Conservation (phyloP, 2,113 vertebrate species). For the Urocynchramus pylzowi region DNA sequence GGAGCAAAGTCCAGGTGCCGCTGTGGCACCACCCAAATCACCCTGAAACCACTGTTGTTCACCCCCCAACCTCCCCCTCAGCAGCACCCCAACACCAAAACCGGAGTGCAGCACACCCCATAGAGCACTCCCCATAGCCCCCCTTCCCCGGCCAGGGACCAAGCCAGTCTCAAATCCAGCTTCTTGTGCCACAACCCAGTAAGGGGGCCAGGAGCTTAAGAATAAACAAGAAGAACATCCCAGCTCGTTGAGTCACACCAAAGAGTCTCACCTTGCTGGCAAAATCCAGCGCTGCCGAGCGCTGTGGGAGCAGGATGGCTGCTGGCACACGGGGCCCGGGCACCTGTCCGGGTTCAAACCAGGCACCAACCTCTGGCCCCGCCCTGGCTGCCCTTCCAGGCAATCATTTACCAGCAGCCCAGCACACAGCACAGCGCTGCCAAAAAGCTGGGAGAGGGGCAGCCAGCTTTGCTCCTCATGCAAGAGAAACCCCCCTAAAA, state of each 20-base stretch:
- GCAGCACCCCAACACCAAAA: not conserved
- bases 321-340: not conserved
- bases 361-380: not conserved
- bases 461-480: fast-evolving
- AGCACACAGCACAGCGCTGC: fast-evolving
- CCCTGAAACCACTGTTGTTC: not conserved
- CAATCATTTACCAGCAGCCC: conserved; percentile 47
- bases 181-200: fast-evolving
- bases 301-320: not conserved
- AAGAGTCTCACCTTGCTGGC: not conserved
- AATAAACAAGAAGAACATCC: not conserved
- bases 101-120: fast-evolving
- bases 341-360: not conserved
- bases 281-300: fast-evolving
- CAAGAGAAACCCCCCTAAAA: not conserved
- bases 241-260: fast-evolving
- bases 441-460: not conserved
- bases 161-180: fast-evolving
- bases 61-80: fast-evolving
- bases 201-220: not conserved
- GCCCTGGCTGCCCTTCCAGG: fast-evolving
- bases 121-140: no score
- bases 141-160: no score
- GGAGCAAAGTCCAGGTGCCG: not conserved
- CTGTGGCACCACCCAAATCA: not conserved